phyloP scores from a whole-genome alignment of 2,888 invertebrate species.

The Cataglyphis livida region DNA sequence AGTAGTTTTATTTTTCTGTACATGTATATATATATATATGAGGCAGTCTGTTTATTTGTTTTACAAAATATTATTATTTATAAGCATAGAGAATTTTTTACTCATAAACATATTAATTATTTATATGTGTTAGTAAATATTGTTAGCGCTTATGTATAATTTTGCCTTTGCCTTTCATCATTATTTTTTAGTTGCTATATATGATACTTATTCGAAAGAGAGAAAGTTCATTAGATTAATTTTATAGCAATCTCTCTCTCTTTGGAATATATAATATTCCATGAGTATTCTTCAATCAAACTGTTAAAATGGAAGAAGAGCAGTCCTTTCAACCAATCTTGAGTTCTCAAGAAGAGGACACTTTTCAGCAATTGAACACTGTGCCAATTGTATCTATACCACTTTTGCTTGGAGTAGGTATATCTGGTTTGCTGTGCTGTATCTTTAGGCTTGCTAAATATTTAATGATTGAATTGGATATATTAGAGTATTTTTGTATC shows the following conservation, averaged over 20 bases:
- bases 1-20: neutral
- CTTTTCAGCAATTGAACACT: constrained; percentile 81
- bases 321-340: constrained; percentile 82
- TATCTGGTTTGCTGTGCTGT: neutral
- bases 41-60: neutral
- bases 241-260: neutral
- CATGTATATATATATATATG: neutral
- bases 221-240: neutral
- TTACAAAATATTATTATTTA: neutral
- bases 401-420: constrained; percentile 80
- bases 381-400: constrained; percentile 77
- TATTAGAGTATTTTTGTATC: constrained; percentile 49
- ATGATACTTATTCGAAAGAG: neutral
- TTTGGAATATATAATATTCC: constrained; percentile 67
- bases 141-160: neutral
- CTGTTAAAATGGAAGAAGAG: constrained; percentile 83
- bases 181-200: neutral
- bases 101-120: neutral
- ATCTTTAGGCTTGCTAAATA: neutral
- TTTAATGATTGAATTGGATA: neutral
- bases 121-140: neutral
- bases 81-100: neutral
- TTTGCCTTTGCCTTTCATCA: neutral
- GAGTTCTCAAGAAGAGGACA: constrained; percentile 78
- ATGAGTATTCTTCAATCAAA: constrained; percentile 80